Conservation (phyloP, 2,113 vertebrate genomes). For the Protobothrops mucrosquamatus region DNA sequence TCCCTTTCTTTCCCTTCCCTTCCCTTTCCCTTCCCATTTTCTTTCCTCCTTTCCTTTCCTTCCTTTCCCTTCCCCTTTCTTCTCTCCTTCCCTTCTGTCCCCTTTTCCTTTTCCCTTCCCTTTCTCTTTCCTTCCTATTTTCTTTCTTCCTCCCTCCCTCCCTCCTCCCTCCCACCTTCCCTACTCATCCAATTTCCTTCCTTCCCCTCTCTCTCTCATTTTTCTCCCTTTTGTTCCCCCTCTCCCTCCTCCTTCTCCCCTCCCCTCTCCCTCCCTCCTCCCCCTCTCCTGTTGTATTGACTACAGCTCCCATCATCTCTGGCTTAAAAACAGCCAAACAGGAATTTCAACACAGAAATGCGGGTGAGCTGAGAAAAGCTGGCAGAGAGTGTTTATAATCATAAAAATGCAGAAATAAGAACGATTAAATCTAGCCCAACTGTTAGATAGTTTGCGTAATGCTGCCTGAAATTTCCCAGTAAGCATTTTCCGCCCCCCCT, state of each 20-base stretch:
- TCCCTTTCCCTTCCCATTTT: too few species aligned
- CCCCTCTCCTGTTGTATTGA: not conserved
- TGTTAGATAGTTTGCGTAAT: conserved; percentile 25
- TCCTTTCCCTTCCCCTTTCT: not conserved
- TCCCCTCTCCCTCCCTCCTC: too few species aligned
- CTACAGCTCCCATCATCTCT: not conserved
- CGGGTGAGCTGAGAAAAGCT: not conserved
- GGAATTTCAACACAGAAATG: not conserved
- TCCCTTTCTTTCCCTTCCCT: too few species aligned
- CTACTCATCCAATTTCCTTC: not conserved
- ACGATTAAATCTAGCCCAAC: conserved; percentile 2
- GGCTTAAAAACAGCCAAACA: not conserved
- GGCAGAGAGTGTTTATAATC: not conserved
- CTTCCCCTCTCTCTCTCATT: not conserved
- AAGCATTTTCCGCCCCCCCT: conserved; percentile 19
- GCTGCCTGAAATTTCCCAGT: conserved; percentile 38
- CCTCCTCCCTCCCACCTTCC: not conserved
- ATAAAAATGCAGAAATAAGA: not conserved
- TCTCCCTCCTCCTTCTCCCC: too few species aligned
- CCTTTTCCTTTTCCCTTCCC: too few species aligned
- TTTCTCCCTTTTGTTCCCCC: too few species aligned
- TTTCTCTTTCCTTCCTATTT: not conserved
- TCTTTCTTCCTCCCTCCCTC: too few species aligned
- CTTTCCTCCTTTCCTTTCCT: too few species aligned
- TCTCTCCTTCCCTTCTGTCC: too few species aligned